Percentiles rank a stretch among this genome's conserved stretches.
Conservation (phyloP, 2,113 vertebrate species). For the Xenotilapia flavipinnis region DNA sequence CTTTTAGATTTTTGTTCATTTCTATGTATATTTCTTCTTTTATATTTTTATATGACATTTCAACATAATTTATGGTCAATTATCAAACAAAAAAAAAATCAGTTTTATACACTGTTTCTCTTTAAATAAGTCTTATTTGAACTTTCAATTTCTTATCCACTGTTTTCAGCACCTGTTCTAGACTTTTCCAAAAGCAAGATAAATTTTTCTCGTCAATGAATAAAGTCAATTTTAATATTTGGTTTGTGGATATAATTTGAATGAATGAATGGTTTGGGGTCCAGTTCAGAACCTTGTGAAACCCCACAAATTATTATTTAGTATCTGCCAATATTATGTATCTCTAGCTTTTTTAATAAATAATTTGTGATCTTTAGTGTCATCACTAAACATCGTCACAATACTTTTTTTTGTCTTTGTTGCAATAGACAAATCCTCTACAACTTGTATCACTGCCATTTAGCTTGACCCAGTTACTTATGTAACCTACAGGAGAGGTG, state of each 20-base stretch:
- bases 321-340: background rate
- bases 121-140: background rate
- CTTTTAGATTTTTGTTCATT: background rate
- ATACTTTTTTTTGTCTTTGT: background rate
- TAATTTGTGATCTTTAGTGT: background rate
- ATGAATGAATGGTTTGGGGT: background rate
- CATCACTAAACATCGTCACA: background rate
- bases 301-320: background rate
- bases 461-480: background rate
- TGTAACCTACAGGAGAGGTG: background rate
- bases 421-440: background rate
- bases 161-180: background rate
- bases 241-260: background rate
- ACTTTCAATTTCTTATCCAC: background rate
- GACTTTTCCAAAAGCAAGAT: background rate
- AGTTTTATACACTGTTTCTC: background rate
- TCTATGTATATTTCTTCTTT: background rate
- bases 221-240: background rate
- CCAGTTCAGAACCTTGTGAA: background rate
- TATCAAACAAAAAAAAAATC: background rate
- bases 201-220: background rate
- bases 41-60: background rate
- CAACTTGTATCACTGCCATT: background rate
- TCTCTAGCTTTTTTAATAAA: background rate
- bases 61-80: background rate